phyloP scores from a whole-genome alignment of 37 sponge, comb jelly and placozoan species.

The Axinella damicornis region DNA sequence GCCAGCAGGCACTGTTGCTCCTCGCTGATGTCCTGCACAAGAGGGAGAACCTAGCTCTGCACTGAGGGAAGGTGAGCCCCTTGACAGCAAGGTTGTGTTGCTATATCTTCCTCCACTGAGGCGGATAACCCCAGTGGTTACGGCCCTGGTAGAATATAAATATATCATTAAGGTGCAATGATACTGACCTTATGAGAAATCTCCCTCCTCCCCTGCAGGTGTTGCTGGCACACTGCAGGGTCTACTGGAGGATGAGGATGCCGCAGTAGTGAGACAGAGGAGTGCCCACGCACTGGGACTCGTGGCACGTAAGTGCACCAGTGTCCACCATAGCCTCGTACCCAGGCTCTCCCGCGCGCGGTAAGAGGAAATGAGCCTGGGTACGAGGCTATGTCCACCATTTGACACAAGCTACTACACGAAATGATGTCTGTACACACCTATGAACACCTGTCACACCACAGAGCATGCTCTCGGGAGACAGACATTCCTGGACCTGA shows the following conservation, averaged over 20 bases:
- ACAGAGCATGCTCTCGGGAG: constrained; percentile 74
- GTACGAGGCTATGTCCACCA: too few relatives aligned
- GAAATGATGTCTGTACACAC: too few relatives aligned
- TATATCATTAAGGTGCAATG: too few relatives aligned
- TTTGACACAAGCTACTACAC: too few relatives aligned
- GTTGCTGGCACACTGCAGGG: constrained; percentile 29
- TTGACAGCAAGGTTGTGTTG: not conserved
- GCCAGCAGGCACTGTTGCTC: constrained; percentile 70
- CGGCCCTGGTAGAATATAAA: too few relatives aligned
- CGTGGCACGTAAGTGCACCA: constrained; percentile 45
- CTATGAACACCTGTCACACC: too few relatives aligned
- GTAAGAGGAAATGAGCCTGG: too few relatives aligned
- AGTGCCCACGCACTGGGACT: constrained; percentile 32
- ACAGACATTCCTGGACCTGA: constrained; percentile 42
- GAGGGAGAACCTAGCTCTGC: constrained; percentile 84
- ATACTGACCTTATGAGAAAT: too few relatives aligned
- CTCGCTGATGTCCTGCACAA: constrained; percentile 84
- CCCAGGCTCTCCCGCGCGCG: too few relatives aligned
- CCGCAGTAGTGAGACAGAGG: constrained; percentile 44
- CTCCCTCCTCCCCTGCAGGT: constrained; percentile 24
- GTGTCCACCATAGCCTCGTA: too few relatives aligned
- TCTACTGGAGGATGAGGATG: constrained; percentile 35
- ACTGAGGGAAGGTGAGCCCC: constrained; percentile 66
- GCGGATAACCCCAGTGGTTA: not conserved
- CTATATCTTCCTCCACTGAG: not conserved